These are phyloP conservation scores for Trichomycterus rosablanca DNA, from an alignment of 2,113 vertebrate species.

Conservation along the genomic window DNA sequence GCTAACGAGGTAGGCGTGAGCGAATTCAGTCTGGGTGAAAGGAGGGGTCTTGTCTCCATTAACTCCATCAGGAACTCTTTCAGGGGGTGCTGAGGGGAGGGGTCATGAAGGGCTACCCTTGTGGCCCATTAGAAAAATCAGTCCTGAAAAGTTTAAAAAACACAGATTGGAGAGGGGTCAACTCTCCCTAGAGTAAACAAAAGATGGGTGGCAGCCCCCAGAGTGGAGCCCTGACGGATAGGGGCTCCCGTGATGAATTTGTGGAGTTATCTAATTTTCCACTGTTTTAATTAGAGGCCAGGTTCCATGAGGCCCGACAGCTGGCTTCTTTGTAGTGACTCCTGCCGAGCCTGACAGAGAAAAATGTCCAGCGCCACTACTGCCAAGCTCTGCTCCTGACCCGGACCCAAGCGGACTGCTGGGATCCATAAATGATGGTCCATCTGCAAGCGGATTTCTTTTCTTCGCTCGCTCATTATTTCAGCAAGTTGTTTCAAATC, in stretches of 20 bases:
- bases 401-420: constrained; percentile 66
- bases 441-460: constrained; percentile 69
- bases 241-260: constrained; percentile 91
- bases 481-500: constrained; percentile 20
- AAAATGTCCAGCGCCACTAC: constrained; percentile 77
- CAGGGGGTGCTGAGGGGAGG: constrained; percentile 36
- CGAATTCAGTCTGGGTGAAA: not conserved
- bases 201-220: constrained; percentile 84
- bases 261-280: constrained; percentile 99
- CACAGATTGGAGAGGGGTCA: constrained; percentile 70
- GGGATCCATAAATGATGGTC: constrained; percentile 74
- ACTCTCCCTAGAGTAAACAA: constrained; percentile 83
- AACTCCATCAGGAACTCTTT: constrained; percentile 63
- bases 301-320: constrained; percentile 87
- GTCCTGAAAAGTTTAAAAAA: constrained; percentile 70
- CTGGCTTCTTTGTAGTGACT: constrained; percentile 87
- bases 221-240: constrained; percentile 77
- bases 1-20: constrained; percentile 61
- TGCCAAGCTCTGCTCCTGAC: constrained; percentile 80
- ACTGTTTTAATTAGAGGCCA: constrained; percentile 99
- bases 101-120: constrained; percentile 59
- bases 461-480: constrained; percentile 5
- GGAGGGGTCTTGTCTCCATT: constrained; percentile 53
- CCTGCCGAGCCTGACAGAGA: constrained; percentile 92
- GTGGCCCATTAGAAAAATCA: constrained; percentile 75